A percentile compares a stretch with the other conserved stretches of the same genome.
These are phyloP conservation scores for Cryptocheilus praepositus DNA, from an alignment of 2,888 invertebrate species.

Conservation along the genomic window DNA sequence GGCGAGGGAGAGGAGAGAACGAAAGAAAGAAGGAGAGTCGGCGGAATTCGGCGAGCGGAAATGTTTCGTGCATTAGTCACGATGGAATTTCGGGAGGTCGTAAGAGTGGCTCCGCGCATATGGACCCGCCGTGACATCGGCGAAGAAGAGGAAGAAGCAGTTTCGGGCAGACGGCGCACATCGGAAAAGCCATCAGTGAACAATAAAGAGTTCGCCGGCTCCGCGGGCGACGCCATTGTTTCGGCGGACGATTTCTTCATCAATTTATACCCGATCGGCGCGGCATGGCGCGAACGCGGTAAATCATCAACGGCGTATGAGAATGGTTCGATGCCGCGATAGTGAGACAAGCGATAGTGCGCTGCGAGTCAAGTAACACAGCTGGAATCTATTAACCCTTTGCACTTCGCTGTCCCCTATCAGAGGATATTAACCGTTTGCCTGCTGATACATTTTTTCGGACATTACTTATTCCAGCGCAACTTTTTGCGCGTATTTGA, in stretches of 20 bases:
- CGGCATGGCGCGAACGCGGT: neutral
- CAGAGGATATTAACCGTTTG: no score
- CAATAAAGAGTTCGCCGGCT: constrained; percentile 30
- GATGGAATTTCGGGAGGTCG: constrained; percentile 29
- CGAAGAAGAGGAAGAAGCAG: constrained; percentile 26
- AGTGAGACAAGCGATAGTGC: constrained; percentile 10
- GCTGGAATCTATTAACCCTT: no score
- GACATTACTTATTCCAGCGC: no score
- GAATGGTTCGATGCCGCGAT: neutral
- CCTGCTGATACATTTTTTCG: no score
- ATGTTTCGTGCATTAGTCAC: constrained; percentile 42
- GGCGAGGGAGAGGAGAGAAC: neutral
- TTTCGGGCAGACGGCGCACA: constrained; percentile 50
- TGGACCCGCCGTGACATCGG: constrained; percentile 5
- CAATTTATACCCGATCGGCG: constrained; percentile 17
- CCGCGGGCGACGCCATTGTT: constrained; percentile 14
- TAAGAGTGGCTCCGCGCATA: constrained; percentile 14
- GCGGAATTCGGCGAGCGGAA: neutral
- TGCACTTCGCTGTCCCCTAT: no score
- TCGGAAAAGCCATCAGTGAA: constrained; percentile 56
- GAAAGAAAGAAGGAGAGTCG: neutral
- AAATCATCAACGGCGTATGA: neutral
- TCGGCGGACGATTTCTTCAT: constrained; percentile 33
- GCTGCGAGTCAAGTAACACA: no score
- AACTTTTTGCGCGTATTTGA: no score